A percentile compares a stretch with the other conserved stretches of the same genome.
phyloP scores from a whole-genome alignment of 1,140 invertebrate species.

The Brachionus koreanus region DNA sequence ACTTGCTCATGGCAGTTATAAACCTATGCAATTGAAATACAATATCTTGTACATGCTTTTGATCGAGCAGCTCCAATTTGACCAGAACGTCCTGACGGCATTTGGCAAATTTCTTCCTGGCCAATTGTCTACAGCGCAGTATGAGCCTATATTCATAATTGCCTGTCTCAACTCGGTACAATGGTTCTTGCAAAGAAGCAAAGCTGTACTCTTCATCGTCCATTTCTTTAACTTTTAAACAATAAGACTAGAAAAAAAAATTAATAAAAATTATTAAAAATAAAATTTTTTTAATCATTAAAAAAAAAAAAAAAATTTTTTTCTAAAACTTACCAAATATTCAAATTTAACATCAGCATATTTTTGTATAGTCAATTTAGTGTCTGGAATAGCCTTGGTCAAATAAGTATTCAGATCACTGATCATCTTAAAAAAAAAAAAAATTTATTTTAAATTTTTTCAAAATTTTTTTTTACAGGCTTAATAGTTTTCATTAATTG shows the following conservation, averaged over 20 bases:
- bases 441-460: not conserved
- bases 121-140: conserved; percentile 87
- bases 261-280: not conserved
- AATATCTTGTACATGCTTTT: conserved; percentile 91
- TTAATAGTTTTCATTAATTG: conserved; percentile 70
- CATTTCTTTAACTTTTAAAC: conserved; percentile 88
- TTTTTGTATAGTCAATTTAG: conserved; percentile 89
- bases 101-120: conserved; percentile 80
- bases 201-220: conserved; percentile 94
- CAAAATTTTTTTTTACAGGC: not conserved
- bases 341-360: conserved; percentile 96
- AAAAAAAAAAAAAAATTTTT: too few relatives aligned
- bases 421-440: conserved; percentile 66
- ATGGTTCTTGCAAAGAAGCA: conserved; percentile 84
- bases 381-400: conserved; percentile 95
- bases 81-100: conserved; percentile 88
- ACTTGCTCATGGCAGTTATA: conserved; percentile 72
- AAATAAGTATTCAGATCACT: conserved; percentile 90
- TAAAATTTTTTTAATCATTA: too few relatives aligned
- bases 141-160: conserved; percentile 97
- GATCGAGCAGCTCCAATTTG: conserved; percentile 91
- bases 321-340: conserved; percentile 67
- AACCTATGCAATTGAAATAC: conserved; percentile 76
- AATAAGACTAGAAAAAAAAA: conserved; percentile 70
- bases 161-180: conserved; percentile 94